Evolutionary conservation across 2,797 vertebrate species (phyloP).

Genomic region (Siniperca undulata): DNA sequence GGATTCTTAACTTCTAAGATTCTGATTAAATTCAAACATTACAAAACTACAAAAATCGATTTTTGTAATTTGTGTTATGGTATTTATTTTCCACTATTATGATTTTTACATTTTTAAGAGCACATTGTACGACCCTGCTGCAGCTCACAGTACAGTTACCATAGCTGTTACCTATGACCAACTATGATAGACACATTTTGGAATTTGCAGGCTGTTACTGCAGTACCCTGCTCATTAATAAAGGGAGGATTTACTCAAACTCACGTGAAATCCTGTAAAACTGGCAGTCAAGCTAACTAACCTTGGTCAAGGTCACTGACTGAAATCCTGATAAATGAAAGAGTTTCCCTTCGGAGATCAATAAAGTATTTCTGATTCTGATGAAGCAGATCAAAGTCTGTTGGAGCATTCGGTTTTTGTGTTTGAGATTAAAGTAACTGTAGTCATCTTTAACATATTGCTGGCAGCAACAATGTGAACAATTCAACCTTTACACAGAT

Average conservation of each 20-base stretch:
- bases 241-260: neutral
- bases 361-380: no score
- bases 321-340: neutral
- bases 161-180: neutral
- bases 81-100: neutral
- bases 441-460: neutral
- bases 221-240: neutral
- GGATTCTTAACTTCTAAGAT: neutral
- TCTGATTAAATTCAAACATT: neutral
- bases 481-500: neutral
- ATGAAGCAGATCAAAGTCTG: neutral
- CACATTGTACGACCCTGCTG: neutral
- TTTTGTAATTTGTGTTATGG: neutral
- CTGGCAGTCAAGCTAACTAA: neutral
- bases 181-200: neutral
- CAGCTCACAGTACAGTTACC: neutral
- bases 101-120: neutral
- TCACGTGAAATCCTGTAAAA: neutral
- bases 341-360: no score
- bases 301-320: constrained; percentile 35
- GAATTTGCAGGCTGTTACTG: neutral
- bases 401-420: neutral
- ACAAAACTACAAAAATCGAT: rapidly evolving
- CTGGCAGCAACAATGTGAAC: neutral
- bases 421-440: neutral